These are phyloP conservation scores for Chrysaora quinquecirrha DNA, from an alignment of 30 jellyfish, hydroid and myxozoan genomes.

Conservation along the genomic window DNA sequence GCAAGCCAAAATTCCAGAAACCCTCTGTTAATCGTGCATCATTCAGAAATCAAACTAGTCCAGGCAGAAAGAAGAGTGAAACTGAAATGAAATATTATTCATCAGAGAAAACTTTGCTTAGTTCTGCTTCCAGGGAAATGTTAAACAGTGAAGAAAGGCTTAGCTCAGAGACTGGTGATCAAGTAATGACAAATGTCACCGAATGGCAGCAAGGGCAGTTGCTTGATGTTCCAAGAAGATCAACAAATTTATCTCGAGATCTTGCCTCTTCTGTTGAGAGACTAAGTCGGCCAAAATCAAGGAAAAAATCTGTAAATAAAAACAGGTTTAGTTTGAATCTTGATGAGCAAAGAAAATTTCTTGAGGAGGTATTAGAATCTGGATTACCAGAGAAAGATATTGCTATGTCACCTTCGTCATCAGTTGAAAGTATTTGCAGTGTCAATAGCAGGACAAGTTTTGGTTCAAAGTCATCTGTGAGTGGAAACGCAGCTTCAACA, in stretches of 20 bases:
- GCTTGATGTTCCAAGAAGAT: neutral
- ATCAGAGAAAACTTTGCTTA: neutral
- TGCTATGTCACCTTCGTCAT: constrained; percentile 29
- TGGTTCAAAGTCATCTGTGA: constrained; percentile 60
- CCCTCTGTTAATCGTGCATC: neutral
- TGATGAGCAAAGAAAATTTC: constrained; percentile 62
- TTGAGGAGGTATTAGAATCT: constrained; percentile 48
- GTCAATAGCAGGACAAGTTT: constrained; percentile 42
- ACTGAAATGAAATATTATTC: neutral
- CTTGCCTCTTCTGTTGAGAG: constrained; percentile 76
- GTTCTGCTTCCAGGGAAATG: neutral
- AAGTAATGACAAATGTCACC: neutral
- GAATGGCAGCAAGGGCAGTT: neutral
- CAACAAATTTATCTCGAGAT: constrained; percentile 22
- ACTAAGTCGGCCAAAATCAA: constrained; percentile 59
- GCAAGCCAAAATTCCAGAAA: constrained; percentile 56
- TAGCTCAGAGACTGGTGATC: neutral
- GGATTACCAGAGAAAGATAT: constrained; percentile 35
- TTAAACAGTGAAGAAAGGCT: neutral
- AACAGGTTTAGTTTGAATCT: constrained; percentile 63
- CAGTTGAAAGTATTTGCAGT: constrained; percentile 66
- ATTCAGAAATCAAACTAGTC: neutral
- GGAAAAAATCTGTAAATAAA: constrained; percentile 43
- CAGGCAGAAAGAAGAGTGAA: neutral
- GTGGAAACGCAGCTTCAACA: constrained; percentile 4